Base-by-base conservation (phyloP, 2,888 invertebrate species). In the Cheilosia scutellata region DNA sequence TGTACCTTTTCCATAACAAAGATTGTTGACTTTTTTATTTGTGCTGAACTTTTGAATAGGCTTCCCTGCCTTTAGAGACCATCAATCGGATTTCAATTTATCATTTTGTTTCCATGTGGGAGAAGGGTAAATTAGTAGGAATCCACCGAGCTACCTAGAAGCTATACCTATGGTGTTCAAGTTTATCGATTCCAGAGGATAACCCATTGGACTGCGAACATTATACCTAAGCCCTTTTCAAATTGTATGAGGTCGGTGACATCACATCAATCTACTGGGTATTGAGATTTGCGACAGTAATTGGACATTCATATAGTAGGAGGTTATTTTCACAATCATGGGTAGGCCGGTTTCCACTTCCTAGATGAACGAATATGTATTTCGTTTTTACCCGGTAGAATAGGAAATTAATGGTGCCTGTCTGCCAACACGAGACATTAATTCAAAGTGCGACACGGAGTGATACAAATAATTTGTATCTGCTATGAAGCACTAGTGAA, bases 51-150 rank as follows among this genome's bases (percentile, higher is more conserved):
- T 83, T 83, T 68, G 62, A 78, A 83, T 66, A 66, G 66, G 68
- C 57, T 53, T 4, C 40, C 4, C 55, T 60, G 42, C 83, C 83
- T 44, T 40, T 62, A 51, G 83, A 74, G 62, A 51, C 68, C 78
- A 83, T 83, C 83, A 83, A 83, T 84, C 84, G 79, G 84, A 84
- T 80, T 75, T 84, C 84, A 84, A 84, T 84, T 84, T 75, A 84
- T 84, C 80, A 75, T 53, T n/a, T n/a, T 42, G 58, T 53, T 55
- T 55, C 44, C 68, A 49, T 80, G 75, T 75, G 74, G 74, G 79
- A 74, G 68, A 75, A 75, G 79, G 79, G 68, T 79, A 83, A 66
- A 83, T 83, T 79, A 70, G 74, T 70, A 33, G 44, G 1, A 49
- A 29, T 42, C 37, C 55, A 3, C 68, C 31, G 37, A 63, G 60